Evolutionary conservation across 2,113 vertebrate species (phyloP), one percentile per base, ranked within the genome.

Genomic region (Pachyramphus minor): DNA sequence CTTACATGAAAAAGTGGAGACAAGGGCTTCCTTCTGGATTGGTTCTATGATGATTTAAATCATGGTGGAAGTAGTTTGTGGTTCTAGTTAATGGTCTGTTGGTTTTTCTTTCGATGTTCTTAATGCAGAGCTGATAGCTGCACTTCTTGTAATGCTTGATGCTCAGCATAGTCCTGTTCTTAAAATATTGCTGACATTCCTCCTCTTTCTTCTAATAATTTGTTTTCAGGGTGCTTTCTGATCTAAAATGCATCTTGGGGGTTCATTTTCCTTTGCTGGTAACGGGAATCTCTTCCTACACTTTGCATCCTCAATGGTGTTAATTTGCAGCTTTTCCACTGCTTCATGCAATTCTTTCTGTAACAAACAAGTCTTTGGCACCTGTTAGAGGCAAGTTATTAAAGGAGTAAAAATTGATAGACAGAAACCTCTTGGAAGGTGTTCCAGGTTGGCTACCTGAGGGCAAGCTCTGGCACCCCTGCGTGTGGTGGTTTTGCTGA

Each of bases 231-330:
- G 27, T 90, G 31, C 39, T 89, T 81, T 74, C 76, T 71, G 23
- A 50, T 86, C n/a, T 80, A 31, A 73, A 58, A 47, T 39, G 11
- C 60, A 13, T 87, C 91, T 58, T 23, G 30, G 33, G 42, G 33
- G 11, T 20, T 44, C 52, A 55, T 79, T 75, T 59, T 42, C 16
- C 74, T 71, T 82, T 67, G 17, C 17, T 67, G 37, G 18, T 62
- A 56, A 27, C 59, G 18, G 27, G 58, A 68, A 49, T 75, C 39
- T 69, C 37, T 71, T 78, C 20, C 18, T 41, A 17, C 25, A 45
- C 31, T 84, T 80, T 82, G 69, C 67, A 41, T 68, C 93, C 81
- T 93, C 63, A 28, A 42, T 63, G 55, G 45, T 89, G 68, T 75
- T 95, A 78, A 90, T 92, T 91, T 87, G 74, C 60, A 72, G 31